Base-by-base conservation (phyloP, 92 coral and sea anemone genomes). In the Montipora capitata region DNA sequence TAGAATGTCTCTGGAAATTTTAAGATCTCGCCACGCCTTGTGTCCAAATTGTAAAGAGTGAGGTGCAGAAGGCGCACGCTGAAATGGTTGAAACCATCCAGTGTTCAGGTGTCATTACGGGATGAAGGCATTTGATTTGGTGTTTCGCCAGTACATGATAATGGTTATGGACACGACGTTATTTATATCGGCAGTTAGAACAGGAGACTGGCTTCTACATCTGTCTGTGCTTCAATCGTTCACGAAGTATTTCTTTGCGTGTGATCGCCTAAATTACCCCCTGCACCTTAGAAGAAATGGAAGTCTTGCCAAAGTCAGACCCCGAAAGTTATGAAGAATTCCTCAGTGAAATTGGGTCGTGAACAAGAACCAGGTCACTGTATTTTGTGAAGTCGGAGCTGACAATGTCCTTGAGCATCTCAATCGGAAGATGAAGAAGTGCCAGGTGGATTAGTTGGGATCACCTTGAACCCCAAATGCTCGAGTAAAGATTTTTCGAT, bases 381-480 rank as follows among this genome's bases (percentile, higher is more conserved):
- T 91, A 39, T 89, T 93, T 64, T 89, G 93, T 71, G 81, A 78
- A 20, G 81, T 89, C 9, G 95, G 93, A 7, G 95, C 94, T 17
- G 92, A 90, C 62, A 75, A 90, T 82, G 94, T 86, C 16, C 84
- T 93, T 16, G 96, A 93, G 85, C 96, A 93, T 45, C 66, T 92
- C 48, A 85, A 92, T 65, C 90, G 91, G 39, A 84, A 87, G 27
- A 92, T 92, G 93, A 48, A 48, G 89, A 89, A 69, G 93, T 85
- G 12, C 20, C 87, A 10, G 81, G 87, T 9, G 84, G 87, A 9
- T 41, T 91, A 70, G 78, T 89, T 10, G 93, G 95, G 13, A 92
- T 89, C 44, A 81, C 95, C 14, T 88, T 89, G 6, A 92, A 85
- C 79, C 35, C 88, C 93, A 45, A 67, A 54, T 38, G 80, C 89